Percentiles rank a stretch among this genome's conserved stretches.
phyloP scores from a whole-genome alignment of 2,888 invertebrate species.

The Galeopsomyia nigrocyanea region DNA sequence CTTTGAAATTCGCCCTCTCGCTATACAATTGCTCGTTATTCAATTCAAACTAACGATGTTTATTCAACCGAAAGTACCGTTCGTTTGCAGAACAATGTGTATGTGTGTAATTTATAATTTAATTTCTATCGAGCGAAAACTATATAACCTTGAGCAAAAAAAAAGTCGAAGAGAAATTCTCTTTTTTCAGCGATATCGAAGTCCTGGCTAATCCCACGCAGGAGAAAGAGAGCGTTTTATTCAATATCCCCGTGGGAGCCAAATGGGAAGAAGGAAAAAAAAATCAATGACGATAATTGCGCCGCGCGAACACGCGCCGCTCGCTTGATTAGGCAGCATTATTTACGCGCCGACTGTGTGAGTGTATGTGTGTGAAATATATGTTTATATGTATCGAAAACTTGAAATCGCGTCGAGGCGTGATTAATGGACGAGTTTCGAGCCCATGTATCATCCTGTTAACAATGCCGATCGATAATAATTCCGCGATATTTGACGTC shows the following conservation, averaged over 20 bases:
- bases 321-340: neutral
- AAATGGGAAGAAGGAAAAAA: neutral
- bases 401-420: neutral
- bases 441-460: neutral
- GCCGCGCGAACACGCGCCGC: constrained; percentile 2
- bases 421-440: constrained; percentile 22
- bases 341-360: neutral
- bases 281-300: constrained; percentile 40
- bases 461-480: constrained; percentile 9
- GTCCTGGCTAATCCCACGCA: neutral
- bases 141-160: no score
- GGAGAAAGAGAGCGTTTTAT: constrained; percentile 23
- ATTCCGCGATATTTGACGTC: no score
- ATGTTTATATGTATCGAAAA: neutral
- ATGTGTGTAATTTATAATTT: no score
- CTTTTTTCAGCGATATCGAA: no score
- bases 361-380: neutral
- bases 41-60: no score
- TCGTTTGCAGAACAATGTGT: no score
- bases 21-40: no score
- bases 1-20: no score
- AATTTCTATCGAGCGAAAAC: no score
- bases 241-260: neutral
- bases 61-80: no score
- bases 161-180: neutral